Conservation (phyloP, 2,113 vertebrate genomes). For the Acrocephalus kingi region DNA sequence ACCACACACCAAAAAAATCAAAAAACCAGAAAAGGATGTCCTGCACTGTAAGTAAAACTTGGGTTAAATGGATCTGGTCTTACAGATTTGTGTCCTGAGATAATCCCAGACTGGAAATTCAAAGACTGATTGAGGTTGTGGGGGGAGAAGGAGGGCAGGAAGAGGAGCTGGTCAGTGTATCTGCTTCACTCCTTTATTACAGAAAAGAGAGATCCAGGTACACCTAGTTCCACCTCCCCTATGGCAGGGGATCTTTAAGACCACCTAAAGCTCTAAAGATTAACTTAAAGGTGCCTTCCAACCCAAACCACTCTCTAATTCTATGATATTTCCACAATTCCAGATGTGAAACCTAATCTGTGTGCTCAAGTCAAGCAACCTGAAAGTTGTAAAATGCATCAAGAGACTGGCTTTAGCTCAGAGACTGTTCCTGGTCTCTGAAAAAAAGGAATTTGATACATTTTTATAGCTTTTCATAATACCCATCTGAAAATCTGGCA, state of each 20-base stretch:
- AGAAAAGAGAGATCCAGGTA: not conserved
- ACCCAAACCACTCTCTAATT: not conserved
- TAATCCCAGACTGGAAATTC: not conserved
- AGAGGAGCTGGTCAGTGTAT: not conserved
- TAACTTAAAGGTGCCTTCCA: not conserved
- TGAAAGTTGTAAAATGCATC: not conserved
- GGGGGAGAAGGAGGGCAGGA: not conserved
- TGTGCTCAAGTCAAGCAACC: not conserved
- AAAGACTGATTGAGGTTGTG: not conserved
- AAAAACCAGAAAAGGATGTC: not conserved
- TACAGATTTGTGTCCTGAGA: not conserved
- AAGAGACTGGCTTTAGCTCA: not conserved
- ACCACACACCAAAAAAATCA: too few species aligned
- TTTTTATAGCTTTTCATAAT: not conserved
- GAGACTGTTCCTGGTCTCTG: not conserved
- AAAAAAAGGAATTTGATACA: not conserved
- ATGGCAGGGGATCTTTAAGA: not conserved
- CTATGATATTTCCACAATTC: not conserved
- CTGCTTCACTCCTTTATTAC: not conserved
- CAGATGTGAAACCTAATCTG: not conserved
- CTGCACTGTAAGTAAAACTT: not conserved
- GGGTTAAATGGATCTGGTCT: not conserved
- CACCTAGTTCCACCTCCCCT: not conserved
- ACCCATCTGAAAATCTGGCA: not conserved
- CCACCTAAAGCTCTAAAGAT: not conserved